Evolutionary conservation across 2,113 vertebrate genomes (phyloP).

Genomic region (Isurus oxyrinchus): DNA sequence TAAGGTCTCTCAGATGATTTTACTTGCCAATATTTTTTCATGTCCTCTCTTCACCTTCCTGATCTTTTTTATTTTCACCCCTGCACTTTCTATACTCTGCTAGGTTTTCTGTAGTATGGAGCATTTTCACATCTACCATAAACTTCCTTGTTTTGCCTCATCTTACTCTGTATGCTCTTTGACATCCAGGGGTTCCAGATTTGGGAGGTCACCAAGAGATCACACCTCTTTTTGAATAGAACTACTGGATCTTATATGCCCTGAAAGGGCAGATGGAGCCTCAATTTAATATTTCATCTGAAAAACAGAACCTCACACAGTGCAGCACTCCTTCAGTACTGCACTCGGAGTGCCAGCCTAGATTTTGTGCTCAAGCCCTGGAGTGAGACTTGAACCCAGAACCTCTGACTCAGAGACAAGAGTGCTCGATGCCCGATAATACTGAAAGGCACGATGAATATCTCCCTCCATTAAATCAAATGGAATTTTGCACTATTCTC

Average conservation of each 20-base stretch:
- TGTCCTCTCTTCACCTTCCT: too few relatives aligned
- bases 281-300: not conserved
- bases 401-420: not conserved
- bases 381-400: not conserved
- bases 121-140: too few relatives aligned
- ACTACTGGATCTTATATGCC: not conserved
- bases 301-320: not conserved
- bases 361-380: not conserved
- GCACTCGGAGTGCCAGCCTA: not conserved
- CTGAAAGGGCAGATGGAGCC: not conserved
- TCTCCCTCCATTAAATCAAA: not conserved
- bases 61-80: too few relatives aligned
- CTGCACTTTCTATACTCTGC: too few relatives aligned
- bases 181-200: too few relatives aligned
- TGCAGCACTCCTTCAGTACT: not conserved
- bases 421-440: not conserved
- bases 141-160: too few relatives aligned
- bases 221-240: not conserved
- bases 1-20: too few relatives aligned
- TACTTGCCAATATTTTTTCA: too few relatives aligned
- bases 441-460: not conserved
- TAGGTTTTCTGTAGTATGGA: too few relatives aligned
- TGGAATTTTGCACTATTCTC: not conserved
- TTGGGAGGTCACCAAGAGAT: too few relatives aligned
- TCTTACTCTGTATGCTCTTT: too few relatives aligned